A percentile compares a stretch with the other conserved stretches of the same genome.
Evolutionary conservation across 2,113 vertebrate species (phyloP).

Genomic region (Epinephelus cyanopodus): DNA sequence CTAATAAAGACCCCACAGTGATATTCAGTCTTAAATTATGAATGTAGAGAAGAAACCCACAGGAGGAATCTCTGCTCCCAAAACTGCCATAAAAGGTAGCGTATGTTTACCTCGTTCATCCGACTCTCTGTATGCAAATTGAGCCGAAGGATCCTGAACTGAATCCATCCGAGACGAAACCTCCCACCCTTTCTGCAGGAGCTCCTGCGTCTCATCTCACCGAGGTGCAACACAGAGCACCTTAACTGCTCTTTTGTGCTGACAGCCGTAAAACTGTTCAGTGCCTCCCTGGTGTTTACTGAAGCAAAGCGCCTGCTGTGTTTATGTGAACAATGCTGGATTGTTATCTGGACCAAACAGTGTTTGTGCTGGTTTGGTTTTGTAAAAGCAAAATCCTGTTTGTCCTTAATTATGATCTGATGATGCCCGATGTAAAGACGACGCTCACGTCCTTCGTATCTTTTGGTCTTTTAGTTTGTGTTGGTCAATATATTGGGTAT

Average conservation of each 20-base stretch:
- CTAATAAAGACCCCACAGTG: neutral
- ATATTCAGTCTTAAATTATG: conserved; percentile 14
- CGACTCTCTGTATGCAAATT: neutral
- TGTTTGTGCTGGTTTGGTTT: neutral
- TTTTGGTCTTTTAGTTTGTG: neutral
- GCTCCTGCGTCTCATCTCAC: conserved; percentile 37
- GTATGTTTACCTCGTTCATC: neutral
- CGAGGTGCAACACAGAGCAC: conserved; percentile 10
- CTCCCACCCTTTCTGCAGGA: conserved; percentile 20
- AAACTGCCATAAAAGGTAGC: neutral
- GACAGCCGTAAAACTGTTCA: conserved; percentile 6
- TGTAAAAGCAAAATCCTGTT: neutral
- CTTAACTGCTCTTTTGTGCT: conserved; percentile 44
- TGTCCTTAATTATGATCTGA: neutral
- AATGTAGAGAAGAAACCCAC: conserved; percentile 2
- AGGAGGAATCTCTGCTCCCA: neutral
- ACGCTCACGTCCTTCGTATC: neutral
- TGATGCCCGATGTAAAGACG: neutral
- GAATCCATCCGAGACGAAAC: conserved; percentile 8
- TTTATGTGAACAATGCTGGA: neutral
- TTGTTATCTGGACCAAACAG: neutral
- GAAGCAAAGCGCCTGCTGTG: neutral
- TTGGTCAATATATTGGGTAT: neutral
- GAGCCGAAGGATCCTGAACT: conserved; percentile 16
- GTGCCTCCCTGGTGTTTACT: neutral